Evolutionary conservation across 2,888 invertebrate genomes (phyloP).

Genomic region (Eristalinus sepulchralis): DNA sequence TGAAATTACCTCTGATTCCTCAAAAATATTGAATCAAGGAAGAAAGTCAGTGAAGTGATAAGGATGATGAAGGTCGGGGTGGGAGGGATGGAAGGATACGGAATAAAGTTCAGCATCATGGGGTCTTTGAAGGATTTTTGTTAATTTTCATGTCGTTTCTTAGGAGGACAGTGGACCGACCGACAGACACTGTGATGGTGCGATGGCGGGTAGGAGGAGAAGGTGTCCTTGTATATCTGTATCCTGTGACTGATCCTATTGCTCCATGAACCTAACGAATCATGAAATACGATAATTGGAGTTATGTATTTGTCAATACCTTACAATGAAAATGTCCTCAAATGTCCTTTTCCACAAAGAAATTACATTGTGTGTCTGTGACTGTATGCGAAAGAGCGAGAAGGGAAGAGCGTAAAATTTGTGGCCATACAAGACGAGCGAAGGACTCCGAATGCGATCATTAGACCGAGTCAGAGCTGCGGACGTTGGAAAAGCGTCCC

Average conservation of each 20-base stretch:
- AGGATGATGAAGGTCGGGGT: background rate
- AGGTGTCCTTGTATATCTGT: conserved; percentile 43
- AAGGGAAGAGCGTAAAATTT: background rate
- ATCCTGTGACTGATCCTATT: conserved; percentile 32
- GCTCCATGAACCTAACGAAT: conserved; percentile 74
- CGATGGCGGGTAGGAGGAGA: background rate
- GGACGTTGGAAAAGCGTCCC: conserved; percentile 31
- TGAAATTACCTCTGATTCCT: conserved; percentile 56
- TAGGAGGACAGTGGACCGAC: background rate
- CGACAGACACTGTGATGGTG: background rate
- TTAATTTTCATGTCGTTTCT: conserved; percentile 64
- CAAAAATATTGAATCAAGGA: conserved; percentile 67
- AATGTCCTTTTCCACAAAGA: conserved; percentile 49
- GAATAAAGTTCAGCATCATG: conserved; percentile 25
- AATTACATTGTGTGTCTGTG: conserved; percentile 42
- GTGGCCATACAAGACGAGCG: conserved; percentile 5
- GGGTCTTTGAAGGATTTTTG: conserved; percentile 65
- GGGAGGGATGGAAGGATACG: background rate
- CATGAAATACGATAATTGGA: conserved; percentile 75
- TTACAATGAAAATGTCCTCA: conserved; percentile 56
- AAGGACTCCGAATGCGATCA: conserved; percentile 60
- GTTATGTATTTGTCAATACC: conserved; percentile 71
- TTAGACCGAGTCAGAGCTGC: conserved; percentile 32
- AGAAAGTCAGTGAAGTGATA: conserved; percentile 66
- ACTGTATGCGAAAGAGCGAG: background rate